These are phyloP conservation scores for Brienomyrus longianalis DNA, from an alignment of 2,113 vertebrate genomes.

Conservation along the genomic window DNA sequence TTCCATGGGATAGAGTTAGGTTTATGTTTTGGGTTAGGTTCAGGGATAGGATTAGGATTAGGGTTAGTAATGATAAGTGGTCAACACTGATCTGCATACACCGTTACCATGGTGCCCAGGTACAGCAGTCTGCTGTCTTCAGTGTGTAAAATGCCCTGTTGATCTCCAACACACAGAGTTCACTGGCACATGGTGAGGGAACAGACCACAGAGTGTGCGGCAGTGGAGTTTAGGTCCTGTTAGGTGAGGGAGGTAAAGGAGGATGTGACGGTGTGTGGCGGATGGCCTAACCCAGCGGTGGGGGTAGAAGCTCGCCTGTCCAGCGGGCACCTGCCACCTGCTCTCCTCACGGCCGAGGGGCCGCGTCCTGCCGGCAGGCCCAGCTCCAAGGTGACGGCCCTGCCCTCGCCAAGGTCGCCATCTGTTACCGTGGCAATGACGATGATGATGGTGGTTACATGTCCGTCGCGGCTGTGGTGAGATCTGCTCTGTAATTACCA, in stretches of 20 bases:
- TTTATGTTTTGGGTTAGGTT: background rate
- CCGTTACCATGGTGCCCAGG: background rate
- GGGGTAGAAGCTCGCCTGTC: slow-evolving; percentile 51
- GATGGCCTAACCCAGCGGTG: slow-evolving; percentile 57
- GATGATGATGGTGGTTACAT: background rate
- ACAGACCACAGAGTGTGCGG: slow-evolving; percentile 60
- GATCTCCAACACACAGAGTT: slow-evolving; percentile 46
- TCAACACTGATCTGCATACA: background rate
- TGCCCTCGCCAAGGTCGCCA: background rate
- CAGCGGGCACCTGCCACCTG: slow-evolving; percentile 49
- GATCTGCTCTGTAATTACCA: background rate
- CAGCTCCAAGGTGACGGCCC: slow-evolving; percentile 54
- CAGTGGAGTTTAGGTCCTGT: slow-evolving; percentile 53
- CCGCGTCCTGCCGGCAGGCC: slow-evolving; percentile 58
- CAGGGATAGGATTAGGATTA: background rate
- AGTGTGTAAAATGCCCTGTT: background rate
- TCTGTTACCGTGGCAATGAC: background rate
- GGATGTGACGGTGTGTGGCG: slow-evolving; percentile 53
- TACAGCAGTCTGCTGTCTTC: background rate
- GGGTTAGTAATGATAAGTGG: background rate
- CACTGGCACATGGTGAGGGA: slow-evolving; percentile 65
- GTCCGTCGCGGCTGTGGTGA: background rate
- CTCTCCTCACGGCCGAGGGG: slow-evolving; percentile 59
- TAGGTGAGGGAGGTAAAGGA: slow-evolving; percentile 50
- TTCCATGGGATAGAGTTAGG: background rate